Evolutionary conservation across 2,888 invertebrate genomes (phyloP).

Genomic region (Heliconius charithonia): DNA sequence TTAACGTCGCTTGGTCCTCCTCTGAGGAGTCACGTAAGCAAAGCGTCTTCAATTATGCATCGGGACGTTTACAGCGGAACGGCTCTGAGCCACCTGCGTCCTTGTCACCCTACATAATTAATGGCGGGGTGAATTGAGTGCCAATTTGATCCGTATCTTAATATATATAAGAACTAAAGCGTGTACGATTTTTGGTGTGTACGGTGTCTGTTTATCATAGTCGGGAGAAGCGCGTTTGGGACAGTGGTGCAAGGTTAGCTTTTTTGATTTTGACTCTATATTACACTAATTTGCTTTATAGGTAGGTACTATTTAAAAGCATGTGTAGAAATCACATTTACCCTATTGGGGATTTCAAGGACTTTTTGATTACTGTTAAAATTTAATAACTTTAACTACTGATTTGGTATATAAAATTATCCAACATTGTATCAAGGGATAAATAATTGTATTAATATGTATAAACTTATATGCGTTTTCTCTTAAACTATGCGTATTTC

Average conservation of each 20-base stretch:
- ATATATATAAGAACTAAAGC: not conserved
- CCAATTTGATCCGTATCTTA: not conserved
- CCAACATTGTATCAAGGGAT: not conserved
- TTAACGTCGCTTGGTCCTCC: conserved; percentile 56
- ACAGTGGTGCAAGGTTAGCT: conserved; percentile 1
- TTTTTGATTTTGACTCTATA: not conserved
- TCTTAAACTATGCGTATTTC: not conserved
- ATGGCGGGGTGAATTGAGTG: conserved; percentile 55
- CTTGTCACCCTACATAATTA: conserved; percentile 79
- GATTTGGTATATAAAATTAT: not conserved
- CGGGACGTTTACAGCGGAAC: conserved; percentile 71
- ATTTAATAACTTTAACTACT: not conserved
- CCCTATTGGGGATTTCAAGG: not conserved
- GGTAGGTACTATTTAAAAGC: not conserved
- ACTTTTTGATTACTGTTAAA: too few species aligned
- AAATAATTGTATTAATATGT: not conserved
- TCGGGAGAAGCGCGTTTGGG: not conserved
- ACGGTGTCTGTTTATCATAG: conserved; percentile 20
- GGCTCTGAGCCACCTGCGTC: conserved; percentile 72
- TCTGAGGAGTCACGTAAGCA: conserved; percentile 62
- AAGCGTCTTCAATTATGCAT: conserved; percentile 79
- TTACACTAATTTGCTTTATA: not conserved
- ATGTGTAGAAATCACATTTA: too few species aligned
- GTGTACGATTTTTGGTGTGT: conserved; percentile 2
- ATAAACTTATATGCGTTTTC: not conserved